A percentile compares a stretch with the other conserved stretches of the same genome.
Evolutionary conservation across 2,888 invertebrate genomes (phyloP).

Genomic region (Girardia tigrina): DNA sequence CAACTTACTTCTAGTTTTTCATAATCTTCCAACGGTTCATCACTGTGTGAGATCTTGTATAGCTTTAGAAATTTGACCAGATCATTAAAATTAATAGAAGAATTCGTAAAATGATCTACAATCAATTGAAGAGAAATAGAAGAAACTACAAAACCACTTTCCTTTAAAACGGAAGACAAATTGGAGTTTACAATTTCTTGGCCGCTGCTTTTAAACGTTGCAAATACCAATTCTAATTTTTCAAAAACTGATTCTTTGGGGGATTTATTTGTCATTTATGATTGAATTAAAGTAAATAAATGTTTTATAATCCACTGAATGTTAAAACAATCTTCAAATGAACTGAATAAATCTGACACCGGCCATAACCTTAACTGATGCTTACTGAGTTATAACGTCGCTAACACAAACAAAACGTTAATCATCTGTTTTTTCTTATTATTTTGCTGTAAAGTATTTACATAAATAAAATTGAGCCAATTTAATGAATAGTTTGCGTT

Average conservation of each 20-base stretch:
- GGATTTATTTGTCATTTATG: neutral
- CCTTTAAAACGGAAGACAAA: neutral
- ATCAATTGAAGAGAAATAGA: neutral
- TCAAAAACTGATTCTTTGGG: neutral
- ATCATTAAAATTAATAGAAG: neutral
- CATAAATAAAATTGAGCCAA: too few species aligned
- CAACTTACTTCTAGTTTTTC: constrained; percentile 5
- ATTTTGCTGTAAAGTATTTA: too few species aligned
- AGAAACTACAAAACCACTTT: neutral
- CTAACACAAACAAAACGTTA: too few species aligned
- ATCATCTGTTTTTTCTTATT: too few species aligned
- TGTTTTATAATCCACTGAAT: too few species aligned
- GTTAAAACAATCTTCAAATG: too few species aligned
- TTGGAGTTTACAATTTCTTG: neutral
- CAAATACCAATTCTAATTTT: neutral
- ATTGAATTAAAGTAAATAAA: neutral
- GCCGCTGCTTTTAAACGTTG: neutral
- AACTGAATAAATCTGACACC: too few species aligned
- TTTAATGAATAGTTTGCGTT: too few species aligned
- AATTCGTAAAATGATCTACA: neutral
- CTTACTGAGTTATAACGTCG: too few species aligned
- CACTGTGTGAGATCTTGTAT: neutral
- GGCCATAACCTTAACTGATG: too few species aligned
- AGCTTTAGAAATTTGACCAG: neutral
- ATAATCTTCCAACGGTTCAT: neutral